These are phyloP conservation scores for Tenebrosternarchus preto DNA, from an alignment of 2,113 vertebrate species.

Conservation along the genomic window DNA sequence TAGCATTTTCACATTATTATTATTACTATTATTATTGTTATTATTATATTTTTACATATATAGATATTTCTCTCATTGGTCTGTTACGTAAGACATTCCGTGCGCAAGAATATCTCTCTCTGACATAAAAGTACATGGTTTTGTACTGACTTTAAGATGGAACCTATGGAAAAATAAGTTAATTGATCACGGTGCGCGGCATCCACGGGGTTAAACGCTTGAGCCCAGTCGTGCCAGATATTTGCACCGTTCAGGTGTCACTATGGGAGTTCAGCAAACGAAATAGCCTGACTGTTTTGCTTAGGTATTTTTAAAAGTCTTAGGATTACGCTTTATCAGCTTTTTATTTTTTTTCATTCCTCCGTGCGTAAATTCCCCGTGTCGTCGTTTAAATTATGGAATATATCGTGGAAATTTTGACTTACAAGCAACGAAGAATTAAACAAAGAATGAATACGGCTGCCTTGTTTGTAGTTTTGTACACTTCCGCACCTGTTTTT, in stretches of 20 bases:
- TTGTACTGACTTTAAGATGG: too few species aligned
- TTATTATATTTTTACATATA: too few species aligned
- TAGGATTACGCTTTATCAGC: not conserved
- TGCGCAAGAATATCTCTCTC: too few species aligned
- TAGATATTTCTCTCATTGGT: too few species aligned
- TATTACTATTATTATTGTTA: too few species aligned
- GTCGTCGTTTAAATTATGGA: not conserved
- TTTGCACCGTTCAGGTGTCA: slow-evolving; percentile 59
- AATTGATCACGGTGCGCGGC: not conserved
- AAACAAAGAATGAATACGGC: not conserved
- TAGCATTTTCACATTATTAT: not conserved
- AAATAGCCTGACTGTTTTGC: not conserved
- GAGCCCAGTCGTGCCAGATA: slow-evolving; percentile 43
- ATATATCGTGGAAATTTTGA: not conserved
- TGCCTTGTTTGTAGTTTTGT: not conserved
- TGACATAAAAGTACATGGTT: too few species aligned
- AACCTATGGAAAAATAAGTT: not conserved
- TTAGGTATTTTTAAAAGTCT: not conserved
- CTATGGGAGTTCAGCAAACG: slow-evolving; percentile 43
- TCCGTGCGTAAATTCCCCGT: not conserved
- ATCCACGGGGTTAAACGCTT: slow-evolving; percentile 45
- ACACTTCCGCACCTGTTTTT: too few species aligned
- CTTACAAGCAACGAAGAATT: not conserved
- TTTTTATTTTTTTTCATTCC: not conserved
- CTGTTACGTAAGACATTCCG: too few species aligned